Evolutionary conservation across 2,888 invertebrate genomes (phyloP).

Genomic region (Megamerina dolium): DNA sequence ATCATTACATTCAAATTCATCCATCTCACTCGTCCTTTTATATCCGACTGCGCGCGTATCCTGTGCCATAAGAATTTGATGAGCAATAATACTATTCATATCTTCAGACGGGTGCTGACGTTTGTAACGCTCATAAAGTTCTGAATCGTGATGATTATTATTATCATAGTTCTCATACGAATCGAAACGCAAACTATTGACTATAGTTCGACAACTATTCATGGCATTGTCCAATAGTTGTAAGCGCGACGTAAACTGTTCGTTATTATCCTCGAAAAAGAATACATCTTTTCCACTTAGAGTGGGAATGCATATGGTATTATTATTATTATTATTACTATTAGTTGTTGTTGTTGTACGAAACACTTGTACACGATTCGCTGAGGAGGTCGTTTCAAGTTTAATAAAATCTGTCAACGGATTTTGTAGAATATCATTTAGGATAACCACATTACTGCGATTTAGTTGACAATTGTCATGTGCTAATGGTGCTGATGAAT

Average conservation of each 20-base stretch:
- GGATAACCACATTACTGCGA: conserved; percentile 30
- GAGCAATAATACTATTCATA: no score
- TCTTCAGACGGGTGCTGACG: no score
- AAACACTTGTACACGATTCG: background rate
- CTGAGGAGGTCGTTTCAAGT: conserved; percentile 18
- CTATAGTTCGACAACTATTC: conserved; percentile 25
- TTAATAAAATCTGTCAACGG: conserved; percentile 37
- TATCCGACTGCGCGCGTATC: no score
- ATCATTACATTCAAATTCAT: no score
- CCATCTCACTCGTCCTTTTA: no score
- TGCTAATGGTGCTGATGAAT: background rate
- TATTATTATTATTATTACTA: no score
- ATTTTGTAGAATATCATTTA: conserved; percentile 39
- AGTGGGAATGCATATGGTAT: no score
- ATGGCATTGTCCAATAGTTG: conserved; percentile 29
- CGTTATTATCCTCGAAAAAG: conserved; percentile 30
- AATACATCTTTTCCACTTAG: conserved; percentile 11
- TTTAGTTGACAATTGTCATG: conserved; percentile 4
- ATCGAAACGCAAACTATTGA: conserved; percentile 25
- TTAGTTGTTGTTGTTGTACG: no score
- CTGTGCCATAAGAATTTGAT: no score
- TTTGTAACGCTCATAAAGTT: no score
- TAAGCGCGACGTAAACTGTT: conserved; percentile 26
- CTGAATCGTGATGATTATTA: no score
- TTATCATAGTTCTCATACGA: no score